These are phyloP conservation scores for Phlogophora meticulosa DNA, from an alignment of 2,888 invertebrate genomes.

Conservation along the genomic window DNA sequence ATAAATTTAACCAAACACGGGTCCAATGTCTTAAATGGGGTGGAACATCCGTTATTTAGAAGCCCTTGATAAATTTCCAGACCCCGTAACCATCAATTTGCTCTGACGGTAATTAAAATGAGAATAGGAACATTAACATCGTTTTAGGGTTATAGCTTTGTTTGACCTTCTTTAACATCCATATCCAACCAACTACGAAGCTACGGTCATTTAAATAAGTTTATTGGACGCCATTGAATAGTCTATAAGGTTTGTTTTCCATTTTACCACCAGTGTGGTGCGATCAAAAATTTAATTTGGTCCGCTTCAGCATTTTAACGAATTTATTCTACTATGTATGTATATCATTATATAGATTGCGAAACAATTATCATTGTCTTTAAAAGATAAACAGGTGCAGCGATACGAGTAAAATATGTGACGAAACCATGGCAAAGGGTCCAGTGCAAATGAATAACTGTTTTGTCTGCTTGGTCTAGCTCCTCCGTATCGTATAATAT, in stretches of 20 bases:
- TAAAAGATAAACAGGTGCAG: neutral
- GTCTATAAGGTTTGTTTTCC: no score
- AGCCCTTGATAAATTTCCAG: slow-evolving; percentile 5
- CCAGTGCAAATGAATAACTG: neutral
- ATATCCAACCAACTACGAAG: no score
- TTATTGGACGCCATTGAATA: no score
- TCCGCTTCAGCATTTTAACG: no score
- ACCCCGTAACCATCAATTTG: slow-evolving; percentile 10
- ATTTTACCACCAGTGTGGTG: no score
- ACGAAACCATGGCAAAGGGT: no score
- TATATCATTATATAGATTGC: no score
- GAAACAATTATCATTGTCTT: neutral
- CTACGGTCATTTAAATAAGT: no score
- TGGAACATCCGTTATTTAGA: slow-evolving; percentile 19
- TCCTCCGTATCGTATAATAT: neutral
- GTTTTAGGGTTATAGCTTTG: neutral
- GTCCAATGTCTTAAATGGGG: slow-evolving; percentile 2
- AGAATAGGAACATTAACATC: slow-evolving; percentile 12
- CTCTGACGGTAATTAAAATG: slow-evolving; percentile 12
- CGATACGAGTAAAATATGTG: neutral
- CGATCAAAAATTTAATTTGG: no score
- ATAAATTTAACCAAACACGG: slow-evolving; percentile 27
- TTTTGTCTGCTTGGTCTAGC: neutral
- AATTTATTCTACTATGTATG: no score
- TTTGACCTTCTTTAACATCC: no score